Percentiles rank a stretch among this genome's conserved stretches.
Conservation (phyloP, 2,113 vertebrate genomes). For the Aptenodytes patagonicus region DNA sequence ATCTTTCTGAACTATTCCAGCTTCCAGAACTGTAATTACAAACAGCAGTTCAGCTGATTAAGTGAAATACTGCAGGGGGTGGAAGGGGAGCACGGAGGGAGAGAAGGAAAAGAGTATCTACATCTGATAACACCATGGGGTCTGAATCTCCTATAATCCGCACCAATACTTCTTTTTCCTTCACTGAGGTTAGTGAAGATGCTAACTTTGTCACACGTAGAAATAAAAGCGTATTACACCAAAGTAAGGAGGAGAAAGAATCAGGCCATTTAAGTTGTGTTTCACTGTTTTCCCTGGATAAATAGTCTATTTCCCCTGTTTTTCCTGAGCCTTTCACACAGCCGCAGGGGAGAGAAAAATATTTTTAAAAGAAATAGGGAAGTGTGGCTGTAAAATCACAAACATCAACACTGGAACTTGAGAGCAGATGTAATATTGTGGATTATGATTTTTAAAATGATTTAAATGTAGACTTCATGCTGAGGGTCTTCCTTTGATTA, state of each 20-base stretch:
- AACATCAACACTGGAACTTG: background rate
- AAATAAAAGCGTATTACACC: background rate
- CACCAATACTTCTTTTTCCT: background rate
- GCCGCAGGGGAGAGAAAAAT: background rate
- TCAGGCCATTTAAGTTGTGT: background rate
- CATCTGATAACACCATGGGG: background rate
- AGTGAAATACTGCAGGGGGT: background rate
- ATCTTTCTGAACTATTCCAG: background rate
- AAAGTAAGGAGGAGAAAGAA: background rate
- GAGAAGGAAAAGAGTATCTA: background rate
- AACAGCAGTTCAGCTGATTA: background rate
- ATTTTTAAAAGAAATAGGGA: constrained; percentile 20
- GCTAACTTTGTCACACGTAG: background rate
- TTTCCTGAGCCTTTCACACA: background rate
- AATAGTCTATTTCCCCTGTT: background rate
- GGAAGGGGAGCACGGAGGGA: background rate
- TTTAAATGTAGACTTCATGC: background rate
- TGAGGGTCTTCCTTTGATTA: background rate
- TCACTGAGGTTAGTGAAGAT: background rate
- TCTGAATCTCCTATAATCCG: background rate
- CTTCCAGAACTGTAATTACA: background rate
- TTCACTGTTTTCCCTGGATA: constrained; percentile 15
- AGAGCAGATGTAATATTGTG: background rate
- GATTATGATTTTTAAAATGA: background rate
- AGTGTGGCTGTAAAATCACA: constrained; percentile 35